phyloP scores from a whole-genome alignment of 2,113 vertebrate genomes.

The Sorex araneus region DNA sequence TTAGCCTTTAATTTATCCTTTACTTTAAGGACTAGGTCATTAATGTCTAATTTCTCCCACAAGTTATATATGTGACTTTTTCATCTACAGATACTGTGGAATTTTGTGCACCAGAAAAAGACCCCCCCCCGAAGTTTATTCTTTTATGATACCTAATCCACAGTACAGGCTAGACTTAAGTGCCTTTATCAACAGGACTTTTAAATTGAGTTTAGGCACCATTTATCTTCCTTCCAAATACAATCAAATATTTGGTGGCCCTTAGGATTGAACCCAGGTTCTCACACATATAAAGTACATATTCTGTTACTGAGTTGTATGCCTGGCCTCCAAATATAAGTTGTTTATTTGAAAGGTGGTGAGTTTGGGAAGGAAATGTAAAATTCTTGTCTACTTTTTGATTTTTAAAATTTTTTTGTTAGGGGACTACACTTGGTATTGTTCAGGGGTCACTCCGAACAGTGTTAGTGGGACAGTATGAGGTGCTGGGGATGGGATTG shows the following conservation, averaged over 20 bases:
- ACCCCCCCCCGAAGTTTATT: slow-evolving; percentile 8
- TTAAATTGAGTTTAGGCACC: slow-evolving; percentile 34
- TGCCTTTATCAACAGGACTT: slow-evolving; percentile 50
- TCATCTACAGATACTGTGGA: neutral
- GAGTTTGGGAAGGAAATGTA: neutral
- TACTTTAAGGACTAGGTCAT: slow-evolving; percentile 45
- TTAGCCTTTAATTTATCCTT: slow-evolving; percentile 60
- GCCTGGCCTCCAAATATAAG: neutral
- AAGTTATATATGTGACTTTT: neutral
- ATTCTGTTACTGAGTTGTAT: too few species aligned
- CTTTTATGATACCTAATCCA: neutral
- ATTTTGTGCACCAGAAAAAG: slow-evolving; percentile 40
- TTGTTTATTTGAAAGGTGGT: neutral
- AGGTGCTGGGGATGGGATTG: too few species aligned
- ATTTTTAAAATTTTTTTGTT: neutral
- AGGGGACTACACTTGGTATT: too few species aligned
- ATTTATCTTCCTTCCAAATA: slow-evolving; percentile 28
- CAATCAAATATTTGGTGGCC: too few species aligned
- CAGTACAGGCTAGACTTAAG: slow-evolving; percentile 28
- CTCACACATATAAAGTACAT: too few species aligned
- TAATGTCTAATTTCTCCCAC: slow-evolving; percentile 39
- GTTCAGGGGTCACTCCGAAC: too few species aligned
- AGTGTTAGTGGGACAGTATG: too few species aligned
- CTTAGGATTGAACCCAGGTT: too few species aligned
- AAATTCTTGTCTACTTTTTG: neutral